Evolutionary conservation across 2,888 invertebrate species (phyloP).

Genomic region (Steinernema carpocapsae): DNA sequence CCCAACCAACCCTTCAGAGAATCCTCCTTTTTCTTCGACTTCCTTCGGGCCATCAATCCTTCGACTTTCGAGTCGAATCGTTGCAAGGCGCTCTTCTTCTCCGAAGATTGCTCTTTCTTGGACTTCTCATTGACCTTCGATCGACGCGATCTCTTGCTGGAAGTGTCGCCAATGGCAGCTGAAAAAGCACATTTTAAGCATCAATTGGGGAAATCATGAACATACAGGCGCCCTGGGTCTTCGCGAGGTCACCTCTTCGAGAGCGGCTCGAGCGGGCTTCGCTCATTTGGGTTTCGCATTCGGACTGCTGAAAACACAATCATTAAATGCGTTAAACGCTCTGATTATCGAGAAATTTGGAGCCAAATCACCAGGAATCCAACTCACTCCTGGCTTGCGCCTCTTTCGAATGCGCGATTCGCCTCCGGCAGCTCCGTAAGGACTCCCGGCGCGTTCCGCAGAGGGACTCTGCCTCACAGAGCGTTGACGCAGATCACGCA

Average conservation of each 20-base stretch:
- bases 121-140: neutral
- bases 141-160: too few relatives aligned
- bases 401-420: neutral
- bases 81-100: neutral
- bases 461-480: neutral
- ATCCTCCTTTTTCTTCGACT: neutral
- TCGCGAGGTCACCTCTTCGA: too few relatives aligned
- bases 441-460: neutral
- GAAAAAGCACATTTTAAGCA: too few relatives aligned
- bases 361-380: too few relatives aligned
- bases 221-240: too few relatives aligned
- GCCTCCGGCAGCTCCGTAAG: neutral
- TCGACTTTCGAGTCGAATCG: neutral
- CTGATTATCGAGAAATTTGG: too few relatives aligned
- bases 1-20: neutral
- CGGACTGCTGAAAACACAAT: too few relatives aligned
- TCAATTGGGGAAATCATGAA: too few relatives aligned
- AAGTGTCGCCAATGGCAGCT: too few relatives aligned
- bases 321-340: too few relatives aligned
- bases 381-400: neutral
- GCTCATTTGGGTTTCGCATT: too few relatives aligned
- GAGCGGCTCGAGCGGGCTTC: too few relatives aligned
- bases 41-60: neutral
- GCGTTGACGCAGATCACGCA: slow-evolving; percentile 1
- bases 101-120: neutral